A percentile compares a stretch with the other conserved stretches of the same genome.
Conservation (phyloP, 1,140 invertebrate genomes). For the Saccostrea echinata region DNA sequence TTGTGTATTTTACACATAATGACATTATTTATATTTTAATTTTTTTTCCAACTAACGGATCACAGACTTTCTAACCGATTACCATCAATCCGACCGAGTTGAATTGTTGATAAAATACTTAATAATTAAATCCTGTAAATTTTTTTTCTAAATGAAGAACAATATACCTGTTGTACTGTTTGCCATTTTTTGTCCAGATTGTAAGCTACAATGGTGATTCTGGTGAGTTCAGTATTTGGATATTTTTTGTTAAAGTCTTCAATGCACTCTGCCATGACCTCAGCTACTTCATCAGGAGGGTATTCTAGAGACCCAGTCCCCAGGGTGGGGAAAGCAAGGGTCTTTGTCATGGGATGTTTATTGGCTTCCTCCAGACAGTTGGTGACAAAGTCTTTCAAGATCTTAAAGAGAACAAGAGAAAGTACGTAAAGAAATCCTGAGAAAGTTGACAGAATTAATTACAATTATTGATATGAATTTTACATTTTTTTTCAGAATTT, state of each 20-base stretch:
- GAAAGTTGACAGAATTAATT: no score
- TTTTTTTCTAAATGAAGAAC: no score
- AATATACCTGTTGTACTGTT: conserved; percentile 41
- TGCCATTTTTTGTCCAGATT: conserved; percentile 36
- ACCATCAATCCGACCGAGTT: no score
- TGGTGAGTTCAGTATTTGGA: conserved; percentile 27
- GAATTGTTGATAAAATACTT: no score
- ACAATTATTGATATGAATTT: no score
- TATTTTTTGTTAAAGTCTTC: conserved; percentile 28
- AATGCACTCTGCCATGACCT: conserved; percentile 46
- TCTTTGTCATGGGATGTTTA: conserved; percentile 40
- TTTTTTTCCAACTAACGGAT: no score
- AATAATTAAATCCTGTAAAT: no score
- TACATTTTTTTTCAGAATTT: no score
- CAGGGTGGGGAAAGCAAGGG: conserved; percentile 54
- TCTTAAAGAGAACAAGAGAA: conserved; percentile 10
- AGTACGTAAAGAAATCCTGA: no score
- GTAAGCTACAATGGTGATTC: conserved; percentile 48
- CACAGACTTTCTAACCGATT: no score
- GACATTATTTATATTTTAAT: no score
- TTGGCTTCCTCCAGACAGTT: conserved; percentile 52
- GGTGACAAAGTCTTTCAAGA: conserved; percentile 46
- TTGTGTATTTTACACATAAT: no score
- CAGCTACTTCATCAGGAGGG: conserved; percentile 48
- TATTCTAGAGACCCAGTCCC: conserved; percentile 55